A percentile compares a stretch with the other conserved stretches of the same genome.
Evolutionary conservation across 2,888 invertebrate species (phyloP).

Genomic region (Rhyacophila evoluta): DNA sequence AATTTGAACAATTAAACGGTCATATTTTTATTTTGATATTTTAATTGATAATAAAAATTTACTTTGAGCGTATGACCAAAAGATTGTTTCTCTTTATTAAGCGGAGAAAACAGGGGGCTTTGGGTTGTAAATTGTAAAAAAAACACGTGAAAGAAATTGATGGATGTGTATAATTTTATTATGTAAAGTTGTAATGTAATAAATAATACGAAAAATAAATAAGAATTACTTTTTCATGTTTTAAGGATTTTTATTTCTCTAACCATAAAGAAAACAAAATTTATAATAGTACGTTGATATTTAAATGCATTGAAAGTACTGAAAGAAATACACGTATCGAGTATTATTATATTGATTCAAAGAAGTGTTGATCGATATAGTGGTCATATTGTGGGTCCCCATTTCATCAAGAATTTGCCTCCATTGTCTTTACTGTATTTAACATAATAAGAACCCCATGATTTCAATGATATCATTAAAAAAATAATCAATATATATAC

Average conservation of each 20-base stretch:
- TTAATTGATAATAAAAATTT: conserved; percentile 23
- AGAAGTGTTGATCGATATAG: too few species aligned
- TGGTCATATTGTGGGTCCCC: too few species aligned
- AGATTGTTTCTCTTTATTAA: conserved; percentile 37
- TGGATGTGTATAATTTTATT: conserved; percentile 45
- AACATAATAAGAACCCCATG: too few species aligned
- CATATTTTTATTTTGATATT: conserved; percentile 16
- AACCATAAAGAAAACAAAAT: background rate
- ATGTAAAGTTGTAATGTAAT: conserved; percentile 52
- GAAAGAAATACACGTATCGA: too few species aligned
- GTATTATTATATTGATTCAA: too few species aligned
- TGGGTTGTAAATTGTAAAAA: conserved; percentile 41
- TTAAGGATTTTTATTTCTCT: background rate
- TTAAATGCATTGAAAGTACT: too few species aligned
- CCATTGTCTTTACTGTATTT: too few species aligned
- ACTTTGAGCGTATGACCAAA: conserved; percentile 45
- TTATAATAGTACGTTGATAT: too few species aligned
- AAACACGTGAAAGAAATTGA: conserved; percentile 29
- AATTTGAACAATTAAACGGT: background rate
- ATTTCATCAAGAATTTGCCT: too few species aligned
- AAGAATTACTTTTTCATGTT: conserved; percentile 51
- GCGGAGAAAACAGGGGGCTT: conserved; percentile 34
- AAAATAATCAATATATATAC: too few species aligned
- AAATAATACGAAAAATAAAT: conserved; percentile 52
- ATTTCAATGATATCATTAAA: too few species aligned